Conservation (phyloP, 1,140 invertebrate species). For the Bombus terrestris region DNA sequence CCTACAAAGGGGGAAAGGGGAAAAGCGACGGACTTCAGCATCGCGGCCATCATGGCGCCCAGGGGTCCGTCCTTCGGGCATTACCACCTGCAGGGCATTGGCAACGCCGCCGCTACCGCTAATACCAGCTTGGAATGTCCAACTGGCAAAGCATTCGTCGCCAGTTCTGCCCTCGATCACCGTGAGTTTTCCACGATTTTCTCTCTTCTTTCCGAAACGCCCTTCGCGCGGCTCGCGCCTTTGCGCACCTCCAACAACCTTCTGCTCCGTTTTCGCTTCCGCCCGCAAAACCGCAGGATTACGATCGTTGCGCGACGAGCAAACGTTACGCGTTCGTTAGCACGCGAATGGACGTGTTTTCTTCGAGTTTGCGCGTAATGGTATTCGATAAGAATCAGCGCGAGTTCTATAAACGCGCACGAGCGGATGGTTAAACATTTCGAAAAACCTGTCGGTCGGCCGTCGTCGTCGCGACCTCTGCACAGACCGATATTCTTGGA, state of each 20-base stretch:
- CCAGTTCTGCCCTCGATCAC: slow-evolving; percentile 75
- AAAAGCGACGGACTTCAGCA: slow-evolving; percentile 89
- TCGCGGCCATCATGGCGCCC: slow-evolving; percentile 90
- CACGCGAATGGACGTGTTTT: too few relatives aligned
- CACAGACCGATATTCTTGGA: background rate
- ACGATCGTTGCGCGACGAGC: background rate
- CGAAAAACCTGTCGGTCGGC: too few relatives aligned
- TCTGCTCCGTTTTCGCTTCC: background rate
- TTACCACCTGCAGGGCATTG: slow-evolving; percentile 80
- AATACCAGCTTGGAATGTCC: slow-evolving; percentile 77
- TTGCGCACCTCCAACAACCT: background rate
- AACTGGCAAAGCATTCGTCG: slow-evolving; percentile 63
- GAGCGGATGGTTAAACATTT: background rate
- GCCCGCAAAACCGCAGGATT: background rate
- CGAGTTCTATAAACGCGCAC: background rate
- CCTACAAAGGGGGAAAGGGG: slow-evolving; percentile 81
- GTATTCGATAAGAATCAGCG: too few relatives aligned
- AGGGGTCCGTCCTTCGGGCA: slow-evolving; percentile 82
- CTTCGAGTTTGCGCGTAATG: too few relatives aligned
- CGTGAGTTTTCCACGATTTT: slow-evolving; percentile 70
- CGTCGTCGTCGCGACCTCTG: background rate
- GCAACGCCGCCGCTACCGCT: slow-evolving; percentile 70
- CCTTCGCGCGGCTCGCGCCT: background rate
- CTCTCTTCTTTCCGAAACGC: background rate
- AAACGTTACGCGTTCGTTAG: background rate